Percentiles rank a stretch among this genome's conserved stretches.
phyloP scores from a whole-genome alignment of 2,888 invertebrate genomes.

The Drosophila pullipes region DNA sequence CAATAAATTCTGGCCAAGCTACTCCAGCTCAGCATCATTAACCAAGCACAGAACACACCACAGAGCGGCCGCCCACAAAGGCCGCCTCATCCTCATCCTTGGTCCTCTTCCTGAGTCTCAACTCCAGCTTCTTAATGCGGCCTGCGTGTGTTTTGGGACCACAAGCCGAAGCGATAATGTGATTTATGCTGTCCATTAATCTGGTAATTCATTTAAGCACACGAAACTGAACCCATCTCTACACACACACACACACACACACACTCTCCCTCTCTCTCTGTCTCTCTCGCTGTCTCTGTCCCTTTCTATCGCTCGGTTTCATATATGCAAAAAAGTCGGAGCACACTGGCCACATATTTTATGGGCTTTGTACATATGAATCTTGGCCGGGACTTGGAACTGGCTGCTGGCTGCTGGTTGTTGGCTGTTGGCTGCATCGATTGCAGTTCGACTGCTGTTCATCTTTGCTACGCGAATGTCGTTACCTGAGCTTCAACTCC shows the following conservation, averaged over 20 bases:
- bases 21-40: conserved; percentile 68
- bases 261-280: background rate
- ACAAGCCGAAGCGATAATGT: conserved; percentile 85
- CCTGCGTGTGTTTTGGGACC: conserved; percentile 64
- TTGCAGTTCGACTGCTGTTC: conserved; percentile 85
- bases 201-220: conserved; percentile 85
- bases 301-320: background rate
- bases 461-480: conserved; percentile 70
- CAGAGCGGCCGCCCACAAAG: conserved; percentile 74
- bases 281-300: conserved; percentile 4
- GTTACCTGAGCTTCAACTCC: conserved; percentile 58
- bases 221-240: conserved; percentile 70
- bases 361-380: conserved; percentile 78
- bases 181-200: conserved; percentile 86
- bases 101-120: background rate
- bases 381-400: conserved; percentile 50
- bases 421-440: conserved; percentile 73
- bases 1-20: conserved; percentile 81
- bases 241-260: conserved; percentile 7
- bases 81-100: conserved; percentile 48
- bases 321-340: conserved; percentile 41
- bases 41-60: conserved; percentile 50
- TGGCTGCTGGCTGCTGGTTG: conserved; percentile 32
- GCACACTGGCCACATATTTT: conserved; percentile 71
- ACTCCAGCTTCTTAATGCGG: conserved; percentile 64